Evolutionary conservation across 2,888 invertebrate species (phyloP).

Genomic region (Pseudococcus longispinus): DNA sequence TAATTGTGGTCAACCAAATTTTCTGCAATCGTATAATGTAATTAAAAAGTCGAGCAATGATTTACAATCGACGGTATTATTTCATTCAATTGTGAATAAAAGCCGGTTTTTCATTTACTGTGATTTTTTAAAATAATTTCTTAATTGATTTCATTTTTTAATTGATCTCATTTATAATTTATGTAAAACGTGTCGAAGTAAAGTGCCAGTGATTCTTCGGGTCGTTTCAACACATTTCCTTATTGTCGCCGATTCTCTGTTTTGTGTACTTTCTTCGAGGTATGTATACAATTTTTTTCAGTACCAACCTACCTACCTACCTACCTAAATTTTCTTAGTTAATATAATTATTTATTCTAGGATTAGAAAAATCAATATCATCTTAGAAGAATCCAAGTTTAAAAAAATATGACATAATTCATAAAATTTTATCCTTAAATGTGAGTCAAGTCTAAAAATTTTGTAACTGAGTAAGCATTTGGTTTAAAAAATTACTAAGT

Average conservation of each 20-base stretch:
- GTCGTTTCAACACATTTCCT: neutral
- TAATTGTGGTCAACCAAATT: neutral
- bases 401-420: too few relatives aligned
- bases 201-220: neutral
- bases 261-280: neutral
- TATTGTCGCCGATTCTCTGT: neutral
- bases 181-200: neutral
- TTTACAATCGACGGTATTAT: neutral
- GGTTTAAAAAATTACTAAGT: too few relatives aligned
- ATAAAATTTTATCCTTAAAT: too few relatives aligned
- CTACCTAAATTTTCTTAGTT: too few relatives aligned
- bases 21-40: neutral
- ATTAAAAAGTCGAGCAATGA: neutral
- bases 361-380: too few relatives aligned
- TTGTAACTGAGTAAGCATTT: too few relatives aligned
- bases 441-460: too few relatives aligned
- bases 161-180: slow-evolving; percentile 27
- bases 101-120: slow-evolving; percentile 5
- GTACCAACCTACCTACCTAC: too few relatives aligned
- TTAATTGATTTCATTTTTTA: slow-evolving; percentile 12
- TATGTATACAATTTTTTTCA: neutral
- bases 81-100: neutral
- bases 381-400: too few relatives aligned
- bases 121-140: slow-evolving; percentile 7
- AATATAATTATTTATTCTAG: too few relatives aligned